These are phyloP conservation scores for Tapirus terrestris DNA, from an alignment of 2,113 vertebrate genomes.

Conservation along the genomic window DNA sequence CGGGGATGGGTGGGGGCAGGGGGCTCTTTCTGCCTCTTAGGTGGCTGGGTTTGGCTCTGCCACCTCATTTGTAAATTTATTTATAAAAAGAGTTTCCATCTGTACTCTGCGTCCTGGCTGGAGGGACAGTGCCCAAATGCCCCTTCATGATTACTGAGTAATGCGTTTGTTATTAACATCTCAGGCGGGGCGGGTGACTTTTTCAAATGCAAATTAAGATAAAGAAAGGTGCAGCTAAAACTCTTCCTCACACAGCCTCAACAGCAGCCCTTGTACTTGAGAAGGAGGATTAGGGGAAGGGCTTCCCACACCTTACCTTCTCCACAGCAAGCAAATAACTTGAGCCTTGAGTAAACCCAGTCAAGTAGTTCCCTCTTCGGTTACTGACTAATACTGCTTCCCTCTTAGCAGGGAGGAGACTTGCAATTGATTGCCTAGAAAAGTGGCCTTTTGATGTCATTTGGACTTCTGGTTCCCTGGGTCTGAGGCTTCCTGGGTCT, in stretches of 20 bases:
- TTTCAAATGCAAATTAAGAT: neutral
- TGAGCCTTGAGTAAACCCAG: neutral
- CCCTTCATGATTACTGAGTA: neutral
- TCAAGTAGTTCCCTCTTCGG: neutral
- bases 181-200: neutral
- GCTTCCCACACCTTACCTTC: neutral
- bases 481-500: neutral
- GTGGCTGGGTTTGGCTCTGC: neutral
- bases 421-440: neutral
- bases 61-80: neutral
- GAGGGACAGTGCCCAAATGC: neutral
- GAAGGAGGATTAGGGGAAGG: neutral
- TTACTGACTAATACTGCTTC: neutral
- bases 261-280: neutral
- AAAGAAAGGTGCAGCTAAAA: neutral
- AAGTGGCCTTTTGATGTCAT: neutral
- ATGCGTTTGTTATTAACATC: neutral
- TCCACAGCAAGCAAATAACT: neutral
- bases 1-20: accelerated
- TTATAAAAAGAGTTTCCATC: neutral
- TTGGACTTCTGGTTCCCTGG: neutral
- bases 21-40: neutral
- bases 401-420: neutral
- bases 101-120: neutral
- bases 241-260: no score